Evolutionary conservation across 2,113 vertebrate genomes (phyloP).

Genomic region (Protobothrops mucrosquamatus): DNA sequence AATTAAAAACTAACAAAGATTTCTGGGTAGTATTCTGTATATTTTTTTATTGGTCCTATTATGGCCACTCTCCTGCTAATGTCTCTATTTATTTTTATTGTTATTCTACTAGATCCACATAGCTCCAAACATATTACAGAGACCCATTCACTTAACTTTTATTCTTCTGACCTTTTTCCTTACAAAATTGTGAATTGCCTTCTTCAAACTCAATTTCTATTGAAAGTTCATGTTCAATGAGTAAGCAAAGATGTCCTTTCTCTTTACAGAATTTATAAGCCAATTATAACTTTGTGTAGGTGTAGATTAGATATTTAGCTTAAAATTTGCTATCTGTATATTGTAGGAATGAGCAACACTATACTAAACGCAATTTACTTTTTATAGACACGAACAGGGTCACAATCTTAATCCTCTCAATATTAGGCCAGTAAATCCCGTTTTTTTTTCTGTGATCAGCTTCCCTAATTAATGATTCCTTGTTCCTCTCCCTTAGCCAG

Average conservation of each 20-base stretch:
- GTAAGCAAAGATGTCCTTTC: not conserved
- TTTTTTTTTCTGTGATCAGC: not conserved
- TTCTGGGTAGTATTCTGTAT: not conserved
- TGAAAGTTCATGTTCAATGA: not conserved
- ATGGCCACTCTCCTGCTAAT: not conserved
- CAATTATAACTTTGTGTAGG: not conserved
- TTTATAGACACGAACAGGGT: not conserved
- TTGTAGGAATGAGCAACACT: not conserved
- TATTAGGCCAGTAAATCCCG: not conserved
- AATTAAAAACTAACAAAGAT: not conserved
- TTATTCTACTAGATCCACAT: not conserved
- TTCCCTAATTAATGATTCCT: not conserved
- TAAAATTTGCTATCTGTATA: not conserved
- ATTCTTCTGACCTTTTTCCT: not conserved
- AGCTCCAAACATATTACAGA: not conserved
- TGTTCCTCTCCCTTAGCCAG: not conserved
- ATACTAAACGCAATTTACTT: not conserved
- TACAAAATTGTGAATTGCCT: not conserved
- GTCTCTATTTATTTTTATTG: not conserved
- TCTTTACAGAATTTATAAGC: not conserved
- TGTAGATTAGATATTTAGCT: not conserved
- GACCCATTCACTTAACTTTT: not conserved
- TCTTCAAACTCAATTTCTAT: not conserved
- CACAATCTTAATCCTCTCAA: not conserved
- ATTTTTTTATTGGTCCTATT: not conserved